Evolutionary conservation across 2,797 vertebrate genomes (phyloP), one percentile per base, ranked within the genome.

Genomic region (Rhincodon typus): DNA sequence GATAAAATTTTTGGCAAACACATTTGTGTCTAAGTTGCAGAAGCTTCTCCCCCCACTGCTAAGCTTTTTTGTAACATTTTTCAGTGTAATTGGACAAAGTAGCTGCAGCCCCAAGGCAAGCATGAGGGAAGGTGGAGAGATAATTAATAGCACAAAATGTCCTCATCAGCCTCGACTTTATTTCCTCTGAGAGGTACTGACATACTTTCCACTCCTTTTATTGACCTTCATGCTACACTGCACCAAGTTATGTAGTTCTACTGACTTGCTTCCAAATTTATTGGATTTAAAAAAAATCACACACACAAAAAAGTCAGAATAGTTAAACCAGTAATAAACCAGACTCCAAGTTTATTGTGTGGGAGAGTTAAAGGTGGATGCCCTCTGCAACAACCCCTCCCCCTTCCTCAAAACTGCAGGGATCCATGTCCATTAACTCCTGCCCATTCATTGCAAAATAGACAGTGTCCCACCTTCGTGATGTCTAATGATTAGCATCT

Each of bases 201-300:
- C 97, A 97, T 96, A 96, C 96, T 97, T 97, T 97, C 96, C 96
- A 96, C 96, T 96, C 96, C 96, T 97, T 96, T 96, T 95, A 23
- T 96, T 96, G 96, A 96, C 96, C 97, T 96, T 96, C 95, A 96
- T 96, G 96, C 95, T 91, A 74, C 30, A 96, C 96, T 96, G 96
- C 96, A 95, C 95, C 95, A 96, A 96, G 96, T 95, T 95, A 96
- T 96, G 94, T 84, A 34, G 93, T 10, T 79, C 19, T 30, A 19
- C 53, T 96, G 96, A 96, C 95, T 96, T 96, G 96, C 95, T 96
- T 96, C 96, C 84, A 96, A 27, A 69, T 62, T 94, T 70, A 95
- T 34, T 88, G 95, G 82, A 95, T 79, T 79, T 25, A 12, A 30
- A 72, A 77, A 77, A 74, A 34, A 19, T 34, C 4, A n/a, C 88